Evolutionary conservation across 2,797 vertebrate species (phyloP).

Genomic region (Enteromius radiatus): DNA sequence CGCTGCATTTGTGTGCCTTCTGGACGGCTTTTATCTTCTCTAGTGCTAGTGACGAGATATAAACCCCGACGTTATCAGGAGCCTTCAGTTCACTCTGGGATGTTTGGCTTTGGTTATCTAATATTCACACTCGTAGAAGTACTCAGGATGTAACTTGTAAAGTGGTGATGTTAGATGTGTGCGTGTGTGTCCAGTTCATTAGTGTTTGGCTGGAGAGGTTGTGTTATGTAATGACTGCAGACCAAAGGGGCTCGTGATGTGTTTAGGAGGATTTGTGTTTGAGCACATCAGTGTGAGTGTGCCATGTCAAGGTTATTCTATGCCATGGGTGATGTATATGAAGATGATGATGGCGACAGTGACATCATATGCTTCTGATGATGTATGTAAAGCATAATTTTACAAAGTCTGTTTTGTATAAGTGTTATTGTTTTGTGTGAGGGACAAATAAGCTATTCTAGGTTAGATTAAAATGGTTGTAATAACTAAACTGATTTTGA

Average conservation of each 20-base stretch:
- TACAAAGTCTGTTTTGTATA: background rate
- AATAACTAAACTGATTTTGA: background rate
- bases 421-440: background rate
- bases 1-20: background rate
- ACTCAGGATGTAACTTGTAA: background rate
- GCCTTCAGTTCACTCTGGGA: background rate
- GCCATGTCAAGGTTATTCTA: slow-evolving; percentile 41
- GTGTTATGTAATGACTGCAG: slow-evolving; percentile 48
- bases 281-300: slow-evolving; percentile 7
- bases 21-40: background rate
- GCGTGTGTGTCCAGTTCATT: slow-evolving; percentile 17
- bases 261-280: slow-evolving; percentile 28
- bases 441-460: background rate
- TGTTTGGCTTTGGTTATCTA: slow-evolving; percentile 21
- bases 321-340: background rate
- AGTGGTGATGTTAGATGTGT: background rate
- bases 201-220: slow-evolving; percentile 25
- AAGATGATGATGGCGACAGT: background rate
- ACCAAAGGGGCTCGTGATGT: slow-evolving; percentile 10
- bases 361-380: slow-evolving; percentile 4
- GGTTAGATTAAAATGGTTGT: background rate
- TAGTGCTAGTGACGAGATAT: background rate
- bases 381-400: background rate
- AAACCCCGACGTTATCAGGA: background rate
- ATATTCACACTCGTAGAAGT: background rate